Evolutionary conservation across 2,113 vertebrate species (phyloP).

Genomic region (Pyxicephalus adspersus): DNA sequence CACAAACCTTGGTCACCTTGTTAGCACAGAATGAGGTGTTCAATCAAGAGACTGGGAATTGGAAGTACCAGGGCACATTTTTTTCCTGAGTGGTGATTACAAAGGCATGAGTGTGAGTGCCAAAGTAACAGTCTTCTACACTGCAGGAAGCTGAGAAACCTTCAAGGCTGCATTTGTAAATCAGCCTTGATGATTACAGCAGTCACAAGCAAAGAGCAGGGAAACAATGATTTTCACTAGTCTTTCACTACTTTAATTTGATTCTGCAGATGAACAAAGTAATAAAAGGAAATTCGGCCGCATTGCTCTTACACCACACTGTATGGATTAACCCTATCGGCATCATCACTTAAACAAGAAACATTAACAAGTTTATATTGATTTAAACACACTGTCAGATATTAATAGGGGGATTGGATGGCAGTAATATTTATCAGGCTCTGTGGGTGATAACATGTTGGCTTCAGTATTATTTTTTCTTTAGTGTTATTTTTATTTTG

Average conservation of each 20-base stretch:
- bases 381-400: conserved; percentile 14
- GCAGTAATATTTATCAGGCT: conserved; percentile 4
- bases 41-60: conserved; percentile 93
- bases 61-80: conserved; percentile 89
- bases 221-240: conserved; percentile 81
- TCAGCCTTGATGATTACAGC: conserved; percentile 98
- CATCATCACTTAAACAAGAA: background rate
- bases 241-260: conserved; percentile 80
- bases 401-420: conserved; percentile 30
- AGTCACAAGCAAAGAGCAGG: conserved; percentile 87
- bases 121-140: conserved; percentile 91
- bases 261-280: conserved; percentile 72
- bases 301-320: conserved; percentile 70
- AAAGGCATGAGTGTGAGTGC: conserved; percentile 88
- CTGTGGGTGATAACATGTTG: background rate
- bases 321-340: conserved; percentile 48
- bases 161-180: conserved; percentile 99
- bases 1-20: conserved; percentile 86
- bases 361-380: conserved; percentile 27
- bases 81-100: conserved; percentile 94
- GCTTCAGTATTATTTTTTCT: background rate
- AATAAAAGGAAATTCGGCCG: conserved; percentile 67
- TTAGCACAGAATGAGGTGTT: conserved; percentile 98
- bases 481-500: background rate
- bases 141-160: conserved; percentile 98